Evolutionary conservation across 2,888 invertebrate genomes (phyloP).

Genomic region (Melanostoma scalare): DNA sequence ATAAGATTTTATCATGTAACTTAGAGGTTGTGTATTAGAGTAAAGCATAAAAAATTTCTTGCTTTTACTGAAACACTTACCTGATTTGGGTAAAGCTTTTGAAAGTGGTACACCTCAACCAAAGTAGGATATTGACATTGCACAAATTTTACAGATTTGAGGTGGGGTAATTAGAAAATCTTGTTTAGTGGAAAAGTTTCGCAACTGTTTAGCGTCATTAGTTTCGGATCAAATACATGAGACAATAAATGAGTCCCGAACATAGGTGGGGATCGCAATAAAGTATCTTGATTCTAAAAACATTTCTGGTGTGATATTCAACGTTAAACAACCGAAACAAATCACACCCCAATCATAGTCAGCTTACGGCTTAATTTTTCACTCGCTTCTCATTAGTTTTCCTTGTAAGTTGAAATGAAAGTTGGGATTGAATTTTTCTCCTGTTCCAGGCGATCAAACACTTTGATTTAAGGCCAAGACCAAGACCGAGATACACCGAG

Average conservation of each 20-base stretch:
- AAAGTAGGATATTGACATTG: slow-evolving; percentile 19
- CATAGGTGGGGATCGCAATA: background rate
- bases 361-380: too few species aligned
- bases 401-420: too few species aligned
- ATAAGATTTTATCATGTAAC: slow-evolving; percentile 68
- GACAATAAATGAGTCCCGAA: slow-evolving; percentile 32
- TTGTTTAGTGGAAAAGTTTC: slow-evolving; percentile 27
- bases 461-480: too few species aligned
- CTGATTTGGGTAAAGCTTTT: slow-evolving; percentile 13
- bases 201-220: slow-evolving; percentile 9
- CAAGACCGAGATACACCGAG: too few species aligned
- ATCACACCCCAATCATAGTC: too few species aligned
- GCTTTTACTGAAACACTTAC: slow-evolving; percentile 15
- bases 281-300: too few species aligned
- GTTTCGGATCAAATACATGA: slow-evolving; percentile 28
- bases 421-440: too few species aligned
- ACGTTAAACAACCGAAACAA: too few species aligned
- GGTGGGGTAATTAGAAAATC: slow-evolving; percentile 35
- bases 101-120: background rate
- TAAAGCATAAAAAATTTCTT: slow-evolving; percentile 1
- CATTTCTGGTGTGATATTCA: too few species aligned
- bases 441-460: too few species aligned
- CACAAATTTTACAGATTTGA: slow-evolving; percentile 25
- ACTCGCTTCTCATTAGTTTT: too few species aligned
- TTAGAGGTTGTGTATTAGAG: slow-evolving; percentile 34